Conservation (phyloP, 2,113 vertebrate genomes). For the Limnothrissa miodon region DNA sequence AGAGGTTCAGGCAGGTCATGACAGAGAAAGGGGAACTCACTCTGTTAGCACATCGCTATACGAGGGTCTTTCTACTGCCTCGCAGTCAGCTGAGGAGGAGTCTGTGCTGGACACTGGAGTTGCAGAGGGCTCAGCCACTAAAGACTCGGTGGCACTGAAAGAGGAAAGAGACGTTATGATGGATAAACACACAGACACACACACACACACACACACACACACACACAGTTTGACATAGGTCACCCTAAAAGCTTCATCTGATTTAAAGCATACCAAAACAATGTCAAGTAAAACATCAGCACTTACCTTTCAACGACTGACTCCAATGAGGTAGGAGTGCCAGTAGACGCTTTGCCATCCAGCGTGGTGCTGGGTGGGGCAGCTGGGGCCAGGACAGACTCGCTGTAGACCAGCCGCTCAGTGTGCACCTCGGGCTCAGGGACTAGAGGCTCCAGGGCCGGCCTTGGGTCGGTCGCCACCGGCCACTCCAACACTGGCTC, state of each 20-base stretch:
- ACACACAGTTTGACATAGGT: neutral
- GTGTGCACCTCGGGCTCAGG: constrained; percentile 54
- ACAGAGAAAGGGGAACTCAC: neutral
- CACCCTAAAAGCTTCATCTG: too few relatives aligned
- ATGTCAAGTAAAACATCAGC: neutral
- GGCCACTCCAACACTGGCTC: neutral
- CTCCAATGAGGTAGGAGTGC: constrained; percentile 73
- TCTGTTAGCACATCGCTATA: constrained; percentile 60
- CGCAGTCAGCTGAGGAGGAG: constrained; percentile 71
- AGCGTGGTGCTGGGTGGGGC: neutral
- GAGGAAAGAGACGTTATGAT: neutral
- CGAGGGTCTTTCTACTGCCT: constrained; percentile 74
- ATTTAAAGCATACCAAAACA: neutral
- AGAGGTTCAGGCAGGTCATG: neutral
- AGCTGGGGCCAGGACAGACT: constrained; percentile 18
- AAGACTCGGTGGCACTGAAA: constrained; percentile 59
- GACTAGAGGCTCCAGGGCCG: constrained; percentile 49
- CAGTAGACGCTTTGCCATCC: constrained; percentile 47
- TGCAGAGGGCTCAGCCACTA: constrained; percentile 57
- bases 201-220: neutral
- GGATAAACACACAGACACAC: constrained; percentile 17
- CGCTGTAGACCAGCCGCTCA: neutral
- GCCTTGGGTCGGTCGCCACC: constrained; percentile 24
- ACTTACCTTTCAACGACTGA: constrained; percentile 73
- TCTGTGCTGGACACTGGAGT: constrained; percentile 69